A percentile compares a stretch with the other conserved stretches of the same genome.
Evolutionary conservation across 2,888 invertebrate genomes (phyloP).

Genomic region (Merodon equestris): DNA sequence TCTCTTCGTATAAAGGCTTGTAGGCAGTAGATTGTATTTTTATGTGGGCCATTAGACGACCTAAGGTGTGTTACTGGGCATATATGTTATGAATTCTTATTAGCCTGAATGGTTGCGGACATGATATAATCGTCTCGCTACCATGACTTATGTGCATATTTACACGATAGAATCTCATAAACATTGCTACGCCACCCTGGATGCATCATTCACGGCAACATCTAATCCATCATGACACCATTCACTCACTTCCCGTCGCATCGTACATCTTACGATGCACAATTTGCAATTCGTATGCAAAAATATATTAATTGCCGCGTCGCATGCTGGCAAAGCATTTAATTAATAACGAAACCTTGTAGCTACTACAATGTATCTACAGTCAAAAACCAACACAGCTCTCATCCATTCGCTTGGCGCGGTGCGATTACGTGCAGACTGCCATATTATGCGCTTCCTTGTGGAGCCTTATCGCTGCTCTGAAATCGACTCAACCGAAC

Average conservation of each 20-base stretch:
- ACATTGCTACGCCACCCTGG: background rate
- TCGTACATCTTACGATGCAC: background rate
- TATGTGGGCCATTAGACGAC: background rate
- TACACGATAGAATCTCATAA: no score
- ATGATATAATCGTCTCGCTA: no score
- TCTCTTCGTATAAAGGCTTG: background rate
- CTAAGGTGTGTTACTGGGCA: background rate
- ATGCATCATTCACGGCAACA: constrained; percentile 4
- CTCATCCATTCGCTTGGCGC: background rate
- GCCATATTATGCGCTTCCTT: constrained; percentile 10
- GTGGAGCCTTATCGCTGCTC: constrained; percentile 25
- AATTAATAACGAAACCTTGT: constrained; percentile 42
- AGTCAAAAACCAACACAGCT: constrained; percentile 4
- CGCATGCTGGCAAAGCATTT: constrained; percentile 41
- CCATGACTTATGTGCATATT: background rate
- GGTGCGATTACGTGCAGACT: constrained; percentile 34
- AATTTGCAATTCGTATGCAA: constrained; percentile 16
- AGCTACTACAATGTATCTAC: constrained; percentile 51
- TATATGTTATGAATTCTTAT: no score
- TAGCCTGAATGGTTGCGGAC: no score
- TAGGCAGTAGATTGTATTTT: background rate
- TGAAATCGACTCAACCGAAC: constrained; percentile 50
- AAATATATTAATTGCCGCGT: constrained; percentile 35
- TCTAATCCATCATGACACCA: constrained; percentile 6
- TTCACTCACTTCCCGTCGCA: background rate